These are phyloP conservation scores for Palythoa heliodiscus DNA, from an alignment of 92 coral and sea anemone species.

Conservation along the genomic window DNA sequence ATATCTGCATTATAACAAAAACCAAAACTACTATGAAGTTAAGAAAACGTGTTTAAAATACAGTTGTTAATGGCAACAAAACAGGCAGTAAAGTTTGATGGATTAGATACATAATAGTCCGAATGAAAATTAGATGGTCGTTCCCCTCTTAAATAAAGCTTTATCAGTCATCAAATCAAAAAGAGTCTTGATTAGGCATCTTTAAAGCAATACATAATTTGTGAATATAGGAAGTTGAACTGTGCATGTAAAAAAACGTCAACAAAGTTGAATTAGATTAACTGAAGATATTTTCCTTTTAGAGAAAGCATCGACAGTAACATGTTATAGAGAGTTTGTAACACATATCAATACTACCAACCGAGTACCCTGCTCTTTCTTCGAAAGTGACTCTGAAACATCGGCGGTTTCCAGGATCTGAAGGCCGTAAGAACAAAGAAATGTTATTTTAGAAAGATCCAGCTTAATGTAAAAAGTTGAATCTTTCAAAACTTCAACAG, in stretches of 20 bases:
- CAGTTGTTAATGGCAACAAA: neutral
- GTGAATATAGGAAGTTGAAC: no score
- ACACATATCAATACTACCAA: slow-evolving; percentile 10
- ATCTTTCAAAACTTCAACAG: neutral
- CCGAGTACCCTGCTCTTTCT: slow-evolving; percentile 76
- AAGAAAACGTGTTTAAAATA: neutral
- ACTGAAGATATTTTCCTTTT: no score
- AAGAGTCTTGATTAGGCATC: no score
- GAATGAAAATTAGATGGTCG: no score
- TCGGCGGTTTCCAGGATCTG: slow-evolving; percentile 86
- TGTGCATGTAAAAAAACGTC: no score
- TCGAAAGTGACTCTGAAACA: slow-evolving; percentile 89
- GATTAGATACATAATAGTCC: neutral
- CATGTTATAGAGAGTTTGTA: no score
- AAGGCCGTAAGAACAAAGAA: neutral
- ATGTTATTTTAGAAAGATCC: neutral
- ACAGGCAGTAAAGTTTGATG: neutral
- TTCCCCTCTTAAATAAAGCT: no score
- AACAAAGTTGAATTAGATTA: neutral
- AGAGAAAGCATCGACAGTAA: no score
- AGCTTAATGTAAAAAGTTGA: neutral
- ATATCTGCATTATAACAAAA: slow-evolving; percentile 39
- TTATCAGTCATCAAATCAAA: no score
- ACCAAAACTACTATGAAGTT: neutral
- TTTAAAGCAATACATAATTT: no score